Conservation (phyloP, 2,797 vertebrate genomes). For the Champsocephalus gunnari region DNA sequence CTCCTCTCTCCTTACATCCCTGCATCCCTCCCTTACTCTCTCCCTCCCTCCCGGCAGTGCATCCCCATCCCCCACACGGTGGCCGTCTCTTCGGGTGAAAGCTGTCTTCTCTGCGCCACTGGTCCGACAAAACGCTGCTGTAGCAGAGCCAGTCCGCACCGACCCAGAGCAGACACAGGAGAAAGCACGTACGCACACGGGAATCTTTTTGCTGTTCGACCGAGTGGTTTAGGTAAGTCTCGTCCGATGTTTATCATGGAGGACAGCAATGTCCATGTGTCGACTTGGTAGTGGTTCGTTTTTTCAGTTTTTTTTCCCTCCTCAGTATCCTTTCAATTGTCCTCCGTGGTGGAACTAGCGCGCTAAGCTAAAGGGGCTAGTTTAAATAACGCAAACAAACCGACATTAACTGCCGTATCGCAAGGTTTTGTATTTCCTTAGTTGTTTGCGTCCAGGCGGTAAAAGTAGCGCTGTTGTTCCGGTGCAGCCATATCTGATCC, state of each 20-base stretch:
- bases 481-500: not conserved
- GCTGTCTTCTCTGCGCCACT: constrained; percentile 76
- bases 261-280: constrained; percentile 53
- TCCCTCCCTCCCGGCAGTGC: constrained; percentile 71
- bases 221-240: constrained; percentile 72
- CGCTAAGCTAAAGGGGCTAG: constrained; percentile 72
- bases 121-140: constrained; percentile 72
- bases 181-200: constrained; percentile 47
- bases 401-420: not conserved
- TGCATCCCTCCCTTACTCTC: constrained; percentile 58
- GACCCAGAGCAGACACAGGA: constrained; percentile 51
- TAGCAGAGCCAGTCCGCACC: constrained; percentile 68
- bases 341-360: constrained; percentile 72
- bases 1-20: constrained; percentile 60
- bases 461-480: not conserved
- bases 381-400: constrained; percentile 43
- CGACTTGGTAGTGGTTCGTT: constrained; percentile 52
- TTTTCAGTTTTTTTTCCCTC: constrained; percentile 15
- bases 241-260: constrained; percentile 27
- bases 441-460: not conserved
- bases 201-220: constrained; percentile 40
- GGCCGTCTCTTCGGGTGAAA: constrained; percentile 78
- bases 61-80: constrained; percentile 84
- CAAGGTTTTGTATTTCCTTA: not conserved
- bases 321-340: constrained; percentile 77